These are phyloP conservation scores for Himalopsyche phryganea DNA, from an alignment of 1,140 invertebrate species.

Conservation along the genomic window DNA sequence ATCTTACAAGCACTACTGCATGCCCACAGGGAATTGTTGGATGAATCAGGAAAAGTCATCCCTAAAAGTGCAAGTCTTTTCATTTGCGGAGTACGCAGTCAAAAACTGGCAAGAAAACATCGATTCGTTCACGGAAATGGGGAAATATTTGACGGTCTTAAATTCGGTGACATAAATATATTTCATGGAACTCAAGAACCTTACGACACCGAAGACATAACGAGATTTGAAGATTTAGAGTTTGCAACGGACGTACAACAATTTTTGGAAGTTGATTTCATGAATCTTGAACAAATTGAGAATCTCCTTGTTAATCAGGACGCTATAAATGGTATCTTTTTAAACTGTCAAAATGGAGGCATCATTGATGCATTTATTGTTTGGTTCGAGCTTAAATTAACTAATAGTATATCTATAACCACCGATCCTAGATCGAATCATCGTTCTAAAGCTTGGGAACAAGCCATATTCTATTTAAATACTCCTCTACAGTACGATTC, in stretches of 20 bases:
- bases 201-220: slow-evolving; percentile 69
- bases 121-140: slow-evolving; percentile 34
- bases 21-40: slow-evolving; percentile 62
- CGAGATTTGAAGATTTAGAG: slow-evolving; percentile 53
- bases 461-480: slow-evolving; percentile 58
- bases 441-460: slow-evolving; percentile 69
- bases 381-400: slow-evolving; percentile 73
- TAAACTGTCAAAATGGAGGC: slow-evolving; percentile 37
- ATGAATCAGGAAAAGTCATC: slow-evolving; percentile 47
- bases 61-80: slow-evolving; percentile 63
- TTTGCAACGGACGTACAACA: slow-evolving; percentile 57
- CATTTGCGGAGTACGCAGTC: slow-evolving; percentile 57
- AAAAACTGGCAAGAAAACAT: slow-evolving; percentile 46
- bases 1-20: slow-evolving; percentile 64
- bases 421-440: slow-evolving; percentile 50
- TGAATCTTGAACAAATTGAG: slow-evolving; percentile 53
- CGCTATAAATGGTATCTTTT: neutral
- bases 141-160: slow-evolving; percentile 35
- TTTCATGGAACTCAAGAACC: slow-evolving; percentile 49
- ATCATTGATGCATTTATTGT: slow-evolving; percentile 60
- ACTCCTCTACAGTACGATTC: neutral
- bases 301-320: slow-evolving; percentile 43
- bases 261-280: slow-evolving; percentile 64
- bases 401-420: slow-evolving; percentile 59
- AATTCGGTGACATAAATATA: slow-evolving; percentile 43